These are phyloP conservation scores for Acanthornis magna DNA, from an alignment of 2,797 vertebrate species.

Conservation along the genomic window DNA sequence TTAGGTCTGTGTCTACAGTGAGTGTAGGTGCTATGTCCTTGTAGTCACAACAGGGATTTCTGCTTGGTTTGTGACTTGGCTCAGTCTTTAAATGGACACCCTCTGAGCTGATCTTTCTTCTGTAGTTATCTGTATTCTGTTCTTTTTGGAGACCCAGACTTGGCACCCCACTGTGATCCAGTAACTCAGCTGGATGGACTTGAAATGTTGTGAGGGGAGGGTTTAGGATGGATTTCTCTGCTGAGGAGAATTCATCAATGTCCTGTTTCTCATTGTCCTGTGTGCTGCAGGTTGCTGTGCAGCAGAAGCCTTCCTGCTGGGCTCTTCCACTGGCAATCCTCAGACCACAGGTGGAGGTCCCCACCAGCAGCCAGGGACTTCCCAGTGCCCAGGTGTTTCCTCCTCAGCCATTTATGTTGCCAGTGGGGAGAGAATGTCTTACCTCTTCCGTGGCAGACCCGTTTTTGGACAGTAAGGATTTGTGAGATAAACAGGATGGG, in stretches of 20 bases:
- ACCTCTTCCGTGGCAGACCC: not conserved
- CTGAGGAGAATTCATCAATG: not conserved
- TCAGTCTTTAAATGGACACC: not conserved
- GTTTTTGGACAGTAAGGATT: not conserved
- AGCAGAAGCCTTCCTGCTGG: not conserved
- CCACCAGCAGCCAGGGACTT: not conserved
- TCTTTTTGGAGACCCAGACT: not conserved
- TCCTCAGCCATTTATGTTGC: not conserved
- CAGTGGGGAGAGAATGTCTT: not conserved
- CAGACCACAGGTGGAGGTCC: not conserved
- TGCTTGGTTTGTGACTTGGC: not conserved
- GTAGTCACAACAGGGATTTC: not conserved
- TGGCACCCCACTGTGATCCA: not conserved
- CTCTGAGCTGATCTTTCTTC: not conserved
- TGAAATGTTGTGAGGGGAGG: not conserved
- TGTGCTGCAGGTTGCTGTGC: not conserved
- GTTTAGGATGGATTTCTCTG: not conserved
- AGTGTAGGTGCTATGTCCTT: not conserved
- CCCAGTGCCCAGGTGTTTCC: not conserved
- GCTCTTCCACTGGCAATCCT: not conserved
- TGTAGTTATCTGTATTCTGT: not conserved
- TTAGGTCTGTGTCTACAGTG: not conserved
- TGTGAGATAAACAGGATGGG: not conserved
- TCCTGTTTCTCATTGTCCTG: fast-evolving
- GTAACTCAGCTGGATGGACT: not conserved